Percentiles rank a stretch among this genome's conserved stretches.
These are phyloP conservation scores for Morone chrysops DNA, from an alignment of 2,113 vertebrate species.

Conservation along the genomic window DNA sequence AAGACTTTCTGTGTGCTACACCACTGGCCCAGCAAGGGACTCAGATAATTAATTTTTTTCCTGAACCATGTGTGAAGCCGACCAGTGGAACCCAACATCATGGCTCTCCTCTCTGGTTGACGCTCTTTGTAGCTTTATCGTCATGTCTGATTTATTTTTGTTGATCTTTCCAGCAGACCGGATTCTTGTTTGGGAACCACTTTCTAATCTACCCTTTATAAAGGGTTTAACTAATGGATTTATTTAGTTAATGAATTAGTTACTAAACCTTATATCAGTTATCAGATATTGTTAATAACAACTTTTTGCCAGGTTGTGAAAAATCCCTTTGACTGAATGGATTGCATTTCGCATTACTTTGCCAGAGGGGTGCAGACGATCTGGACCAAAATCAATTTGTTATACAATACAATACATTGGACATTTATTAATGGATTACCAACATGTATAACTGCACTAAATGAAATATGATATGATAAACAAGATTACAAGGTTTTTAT, in stretches of 20 bases:
- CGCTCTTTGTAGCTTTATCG: neutral
- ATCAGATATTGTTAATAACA: neutral
- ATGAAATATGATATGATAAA: neutral
- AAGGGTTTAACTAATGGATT: neutral
- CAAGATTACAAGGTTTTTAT: neutral
- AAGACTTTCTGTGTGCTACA: neutral
- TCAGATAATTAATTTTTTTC: neutral
- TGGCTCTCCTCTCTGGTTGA: neutral
- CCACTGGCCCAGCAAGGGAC: neutral
- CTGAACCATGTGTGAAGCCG: neutral
- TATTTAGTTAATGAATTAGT: neutral
- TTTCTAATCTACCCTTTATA: neutral
- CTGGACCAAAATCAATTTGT: neutral
- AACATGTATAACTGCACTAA: neutral
- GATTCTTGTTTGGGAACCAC: neutral
- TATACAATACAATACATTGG: neutral
- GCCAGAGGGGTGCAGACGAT: too few relatives aligned
- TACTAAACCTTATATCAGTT: neutral
- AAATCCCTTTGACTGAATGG: too few relatives aligned
- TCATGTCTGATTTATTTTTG: conserved; percentile 1
- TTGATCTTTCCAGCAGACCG: neutral
- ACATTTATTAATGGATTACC: neutral
- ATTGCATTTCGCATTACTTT: too few relatives aligned
- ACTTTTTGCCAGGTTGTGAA: too few relatives aligned
- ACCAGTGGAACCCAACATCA: neutral